A percentile compares a stretch with the other conserved stretches of the same genome.
These are phyloP conservation scores for Apis mellifera DNA, from an alignment of 1,140 invertebrate genomes.

Conservation along the genomic window DNA sequence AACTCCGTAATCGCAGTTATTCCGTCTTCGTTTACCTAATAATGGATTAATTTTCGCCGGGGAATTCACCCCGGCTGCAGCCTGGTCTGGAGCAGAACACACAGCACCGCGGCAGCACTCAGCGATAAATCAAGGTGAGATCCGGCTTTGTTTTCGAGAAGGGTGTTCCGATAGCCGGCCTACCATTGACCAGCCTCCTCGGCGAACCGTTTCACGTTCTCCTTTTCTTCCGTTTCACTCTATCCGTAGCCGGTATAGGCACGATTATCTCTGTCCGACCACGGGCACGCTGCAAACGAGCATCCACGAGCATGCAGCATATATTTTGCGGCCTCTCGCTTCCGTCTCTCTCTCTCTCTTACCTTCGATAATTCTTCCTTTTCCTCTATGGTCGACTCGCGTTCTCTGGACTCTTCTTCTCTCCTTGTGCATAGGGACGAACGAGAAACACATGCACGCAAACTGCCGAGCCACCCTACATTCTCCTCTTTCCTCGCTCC, in stretches of 20 bases:
- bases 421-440: constrained; percentile 42
- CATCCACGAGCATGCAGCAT: constrained; percentile 66
- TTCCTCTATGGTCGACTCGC: constrained; percentile 28
- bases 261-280: constrained; percentile 46
- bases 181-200: constrained; percentile 61
- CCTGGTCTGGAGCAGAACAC: constrained; percentile 8
- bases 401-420: not conserved
- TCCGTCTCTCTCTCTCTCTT: constrained; percentile 25
- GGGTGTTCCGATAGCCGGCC: constrained; percentile 59
- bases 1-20: not conserved
- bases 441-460: constrained; percentile 61
- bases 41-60: constrained; percentile 69
- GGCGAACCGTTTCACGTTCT: constrained; percentile 38
- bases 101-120: constrained; percentile 35
- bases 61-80: constrained; percentile 39
- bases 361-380: not conserved
- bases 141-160: constrained; percentile 67
- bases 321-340: constrained; percentile 59
- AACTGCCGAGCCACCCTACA: constrained; percentile 19
- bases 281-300: constrained; percentile 62
- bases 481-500: constrained; percentile 25
- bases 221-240: constrained; percentile 43
- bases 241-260: constrained; percentile 20
- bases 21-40: constrained; percentile 43
- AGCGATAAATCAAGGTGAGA: constrained; percentile 68